These are phyloP conservation scores for Platalea minor DNA, from an alignment of 2,797 vertebrate species.

Conservation along the genomic window DNA sequence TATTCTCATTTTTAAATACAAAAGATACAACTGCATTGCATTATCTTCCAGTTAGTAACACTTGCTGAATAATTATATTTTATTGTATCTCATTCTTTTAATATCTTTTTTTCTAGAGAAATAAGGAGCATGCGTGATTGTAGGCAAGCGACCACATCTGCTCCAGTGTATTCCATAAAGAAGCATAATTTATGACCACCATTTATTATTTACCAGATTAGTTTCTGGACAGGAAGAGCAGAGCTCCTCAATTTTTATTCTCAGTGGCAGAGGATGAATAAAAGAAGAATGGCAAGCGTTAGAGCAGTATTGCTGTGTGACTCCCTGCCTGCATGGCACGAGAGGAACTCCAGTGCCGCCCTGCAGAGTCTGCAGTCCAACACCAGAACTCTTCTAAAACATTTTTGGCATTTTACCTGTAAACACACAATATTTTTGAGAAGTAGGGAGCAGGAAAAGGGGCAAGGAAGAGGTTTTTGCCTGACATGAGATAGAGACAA, in stretches of 20 bases:
- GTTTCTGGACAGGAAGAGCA: neutral
- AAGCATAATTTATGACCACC: neutral
- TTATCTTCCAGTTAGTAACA: neutral
- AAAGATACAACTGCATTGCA: neutral
- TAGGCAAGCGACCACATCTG: neutral
- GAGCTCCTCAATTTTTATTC: neutral
- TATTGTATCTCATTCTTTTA: neutral
- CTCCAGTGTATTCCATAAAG: neutral
- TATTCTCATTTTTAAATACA: neutral
- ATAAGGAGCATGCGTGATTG: neutral
- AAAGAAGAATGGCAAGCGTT: neutral
- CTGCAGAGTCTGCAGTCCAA: neutral
- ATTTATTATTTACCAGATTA: neutral
- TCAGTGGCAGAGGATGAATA: neutral
- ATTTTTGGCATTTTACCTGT: neutral
- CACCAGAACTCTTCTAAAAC: neutral
- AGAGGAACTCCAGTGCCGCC: neutral
- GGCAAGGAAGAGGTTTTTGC: neutral
- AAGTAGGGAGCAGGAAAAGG: neutral
- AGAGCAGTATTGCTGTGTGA: neutral
- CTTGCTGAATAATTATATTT: neutral
- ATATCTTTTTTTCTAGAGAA: neutral
- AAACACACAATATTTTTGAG: neutral
- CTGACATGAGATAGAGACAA: neutral
- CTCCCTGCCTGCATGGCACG: rapidly evolving